phyloP scores from a whole-genome alignment of 2,797 vertebrate genomes.

The Poecilia picta region DNA sequence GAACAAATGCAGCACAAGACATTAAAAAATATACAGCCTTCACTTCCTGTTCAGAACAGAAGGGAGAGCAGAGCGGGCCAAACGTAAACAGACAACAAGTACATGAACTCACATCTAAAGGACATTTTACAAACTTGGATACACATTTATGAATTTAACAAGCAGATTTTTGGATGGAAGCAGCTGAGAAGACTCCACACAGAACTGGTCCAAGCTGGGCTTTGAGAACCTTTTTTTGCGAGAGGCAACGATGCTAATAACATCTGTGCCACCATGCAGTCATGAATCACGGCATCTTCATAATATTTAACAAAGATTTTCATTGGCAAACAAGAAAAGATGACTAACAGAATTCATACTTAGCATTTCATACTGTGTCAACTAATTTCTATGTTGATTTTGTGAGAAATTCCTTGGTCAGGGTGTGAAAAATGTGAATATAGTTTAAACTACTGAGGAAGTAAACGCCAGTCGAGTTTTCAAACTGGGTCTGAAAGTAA shows the following conservation, averaged over 20 bases:
- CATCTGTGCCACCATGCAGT: not conserved
- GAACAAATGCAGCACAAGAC: not conserved
- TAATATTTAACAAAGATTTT: not conserved
- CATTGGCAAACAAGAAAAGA: not conserved
- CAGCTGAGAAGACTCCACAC: not conserved
- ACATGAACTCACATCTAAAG: not conserved
- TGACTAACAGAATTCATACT: not conserved
- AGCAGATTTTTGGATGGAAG: not conserved
- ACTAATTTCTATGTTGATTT: not conserved
- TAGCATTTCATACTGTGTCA: not conserved
- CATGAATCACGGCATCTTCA: not conserved
- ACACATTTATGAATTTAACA: not conserved
- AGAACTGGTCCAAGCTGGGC: not conserved
- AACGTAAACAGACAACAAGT: not conserved
- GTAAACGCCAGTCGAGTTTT: not conserved
- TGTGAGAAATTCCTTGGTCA: not conserved
- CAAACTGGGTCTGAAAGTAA: slow-evolving; percentile 1
- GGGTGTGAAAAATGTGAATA: not conserved
- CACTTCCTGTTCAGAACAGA: not conserved
- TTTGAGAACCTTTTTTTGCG: not conserved
- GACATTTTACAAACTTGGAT: not conserved
- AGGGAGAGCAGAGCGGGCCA: not conserved
- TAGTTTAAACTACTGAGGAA: not conserved
- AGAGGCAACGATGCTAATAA: not conserved
- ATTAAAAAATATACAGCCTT: not conserved